Percentiles rank a stretch among this genome's conserved stretches.
These are phyloP conservation scores for Tanaodytes sp. DNA, from an alignment of 2,888 invertebrate genomes.

Conservation along the genomic window DNA sequence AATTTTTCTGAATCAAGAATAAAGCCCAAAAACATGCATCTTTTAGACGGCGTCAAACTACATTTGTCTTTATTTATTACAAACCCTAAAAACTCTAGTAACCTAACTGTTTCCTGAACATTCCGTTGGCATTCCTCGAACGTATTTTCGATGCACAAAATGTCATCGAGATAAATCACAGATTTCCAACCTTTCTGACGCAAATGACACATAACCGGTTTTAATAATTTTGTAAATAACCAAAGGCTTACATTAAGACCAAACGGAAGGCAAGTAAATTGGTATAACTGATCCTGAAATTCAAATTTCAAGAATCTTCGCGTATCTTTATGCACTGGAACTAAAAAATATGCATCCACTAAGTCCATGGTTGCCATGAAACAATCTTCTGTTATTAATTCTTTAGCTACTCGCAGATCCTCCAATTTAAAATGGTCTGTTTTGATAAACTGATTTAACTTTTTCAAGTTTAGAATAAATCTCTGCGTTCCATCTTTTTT, in stretches of 20 bases:
- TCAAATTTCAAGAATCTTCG: neutral
- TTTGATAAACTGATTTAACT: neutral
- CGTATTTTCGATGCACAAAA: conserved; percentile 23
- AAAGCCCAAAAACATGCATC: conserved; percentile 70
- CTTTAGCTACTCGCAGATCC: neutral
- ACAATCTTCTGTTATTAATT: neutral
- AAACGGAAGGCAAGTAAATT: conserved; percentile 4
- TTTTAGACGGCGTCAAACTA: conserved; percentile 75
- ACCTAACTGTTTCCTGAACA: neutral
- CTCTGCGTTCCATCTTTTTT: neutral
- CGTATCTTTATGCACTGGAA: neutral
- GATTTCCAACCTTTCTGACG: conserved; percentile 2
- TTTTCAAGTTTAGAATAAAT: neutral
- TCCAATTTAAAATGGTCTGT: neutral
- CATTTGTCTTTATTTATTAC: conserved; percentile 23
- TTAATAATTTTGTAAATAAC: conserved; percentile 2
- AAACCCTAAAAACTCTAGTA: conserved; percentile 23
- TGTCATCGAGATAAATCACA: conserved; percentile 21
- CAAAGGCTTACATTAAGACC: neutral
- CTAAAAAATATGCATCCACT: neutral
- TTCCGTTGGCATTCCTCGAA: conserved; percentile 19
- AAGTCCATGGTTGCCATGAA: neutral
- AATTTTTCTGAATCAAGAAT: conserved; percentile 7
- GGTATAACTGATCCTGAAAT: neutral
- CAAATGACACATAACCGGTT: neutral